Base-by-base conservation (phyloP, 2,797 vertebrate species). In the Thaleichthys pacificus region DNA sequence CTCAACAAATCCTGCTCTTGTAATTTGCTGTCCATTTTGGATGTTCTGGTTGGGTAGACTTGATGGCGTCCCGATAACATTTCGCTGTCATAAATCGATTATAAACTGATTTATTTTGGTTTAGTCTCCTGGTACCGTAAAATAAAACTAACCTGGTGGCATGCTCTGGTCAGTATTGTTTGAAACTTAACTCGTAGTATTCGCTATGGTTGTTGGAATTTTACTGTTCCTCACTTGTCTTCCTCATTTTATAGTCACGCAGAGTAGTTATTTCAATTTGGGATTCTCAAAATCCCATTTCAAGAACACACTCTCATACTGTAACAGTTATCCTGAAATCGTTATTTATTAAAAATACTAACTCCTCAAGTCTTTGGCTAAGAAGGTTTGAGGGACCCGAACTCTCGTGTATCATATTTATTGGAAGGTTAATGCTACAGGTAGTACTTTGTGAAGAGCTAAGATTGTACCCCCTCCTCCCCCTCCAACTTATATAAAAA, bases 201-300 rank as follows among this genome's bases (percentile, higher is more conserved):
- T 77, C 72, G 24, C 21, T 56, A 72, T 28, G 28, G 79, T 61
- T 65, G 74, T 77, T 74, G 62, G 64, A 68, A 22, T 71, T 47
- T 80, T 75, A 78, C 47, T 76, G 22, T 69, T 54, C 71, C 66
- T 78, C 5, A 21, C 30, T 74, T 71, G 75, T 83, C 79, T 83
- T 86, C 79, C 80, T 82, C 61, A 28, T 67, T 64, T 30, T 28
- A 67, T n/a, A 67, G 19, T 24, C 24, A n/a, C 17, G 5, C 42
- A 14, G 42, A 47, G n/a, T 17, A 6, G 15, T 51, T 51, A 32
- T 7, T 17, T 54, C 24, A n/a, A 21, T 67, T 26, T 49, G 49
- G 21, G 17, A 9, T 47, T 66, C 66, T 28, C 47, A 19, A 54
- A 67, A 67, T 26, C 22, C 15, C 21, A 15, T 54, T 67, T 51